A percentile compares a stretch with the other conserved stretches of the same genome.
These are phyloP conservation scores for Aulostomus chinensis DNA, from an alignment of 2,797 vertebrate genomes.

Conservation along the genomic window DNA sequence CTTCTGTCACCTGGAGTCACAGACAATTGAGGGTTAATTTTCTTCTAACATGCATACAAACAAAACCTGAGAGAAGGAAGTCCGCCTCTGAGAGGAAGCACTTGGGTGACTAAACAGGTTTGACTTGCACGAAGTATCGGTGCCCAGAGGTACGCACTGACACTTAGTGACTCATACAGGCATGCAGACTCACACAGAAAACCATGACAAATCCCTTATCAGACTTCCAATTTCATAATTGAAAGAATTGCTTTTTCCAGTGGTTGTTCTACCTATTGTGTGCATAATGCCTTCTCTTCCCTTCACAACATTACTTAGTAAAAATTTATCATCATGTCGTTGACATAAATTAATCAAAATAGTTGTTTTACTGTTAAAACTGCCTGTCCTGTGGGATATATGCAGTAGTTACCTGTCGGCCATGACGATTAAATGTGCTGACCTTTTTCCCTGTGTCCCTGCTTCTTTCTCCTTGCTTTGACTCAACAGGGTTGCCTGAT, in stretches of 20 bases:
- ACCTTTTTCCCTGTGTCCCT: background rate
- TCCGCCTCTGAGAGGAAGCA: constrained; percentile 15
- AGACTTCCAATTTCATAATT: constrained; percentile 18
- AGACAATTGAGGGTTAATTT: background rate
- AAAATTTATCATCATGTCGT: too few species aligned
- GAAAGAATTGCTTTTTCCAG: background rate
- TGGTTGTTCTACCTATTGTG: background rate
- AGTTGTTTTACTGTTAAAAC: too few species aligned
- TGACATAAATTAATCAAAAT: too few species aligned
- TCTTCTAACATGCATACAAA: background rate
- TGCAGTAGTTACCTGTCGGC: too few species aligned
- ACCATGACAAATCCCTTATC: constrained; percentile 5
- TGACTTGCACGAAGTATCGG: constrained; percentile 51
- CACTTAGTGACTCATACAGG: constrained; percentile 5
- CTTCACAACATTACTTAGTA: too few species aligned
- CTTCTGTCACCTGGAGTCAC: constrained; percentile 6
- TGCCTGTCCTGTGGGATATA: too few species aligned
- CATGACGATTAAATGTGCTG: too few species aligned
- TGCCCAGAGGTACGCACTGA: constrained; percentile 40
- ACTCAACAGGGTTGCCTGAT: constrained; percentile 91
- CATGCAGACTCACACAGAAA: constrained; percentile 3
- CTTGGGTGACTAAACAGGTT: constrained; percentile 61
- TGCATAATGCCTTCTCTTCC: too few species aligned
- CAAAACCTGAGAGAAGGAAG: constrained; percentile 10
- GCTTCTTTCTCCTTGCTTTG: background rate